Conservation (phyloP, 2,113 vertebrate species). For the Anoura caudifer region DNA sequence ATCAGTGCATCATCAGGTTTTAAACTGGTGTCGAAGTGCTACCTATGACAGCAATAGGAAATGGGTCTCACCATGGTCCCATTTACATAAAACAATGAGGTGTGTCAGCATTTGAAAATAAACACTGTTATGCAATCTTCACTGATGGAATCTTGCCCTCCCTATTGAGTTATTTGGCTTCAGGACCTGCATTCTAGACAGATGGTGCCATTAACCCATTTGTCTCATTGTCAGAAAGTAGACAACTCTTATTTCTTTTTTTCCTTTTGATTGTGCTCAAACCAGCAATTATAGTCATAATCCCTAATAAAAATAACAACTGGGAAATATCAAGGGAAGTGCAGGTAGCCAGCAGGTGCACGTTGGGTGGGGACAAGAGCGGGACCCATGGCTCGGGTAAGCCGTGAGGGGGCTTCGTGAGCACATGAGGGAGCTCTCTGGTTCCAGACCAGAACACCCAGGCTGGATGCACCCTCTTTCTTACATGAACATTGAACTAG, state of each 20-base stretch:
- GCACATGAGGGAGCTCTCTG: rapidly evolving
- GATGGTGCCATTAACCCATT: rapidly evolving
- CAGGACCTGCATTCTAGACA: rapidly evolving
- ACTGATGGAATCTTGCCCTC: not conserved
- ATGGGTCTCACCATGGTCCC: constrained; percentile 26
- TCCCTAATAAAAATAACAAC: not conserved
- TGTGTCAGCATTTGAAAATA: constrained; percentile 41
- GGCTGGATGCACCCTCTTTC: not conserved
- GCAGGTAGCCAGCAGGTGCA: not conserved
- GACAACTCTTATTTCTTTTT: not conserved
- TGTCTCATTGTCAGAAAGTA: not conserved
- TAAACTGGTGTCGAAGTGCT: not conserved
- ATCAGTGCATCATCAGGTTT: not conserved
- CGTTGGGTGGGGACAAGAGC: rapidly evolving
- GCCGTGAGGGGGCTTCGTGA: rapidly evolving
- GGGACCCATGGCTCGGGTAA: not conserved
- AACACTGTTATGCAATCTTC: not conserved
- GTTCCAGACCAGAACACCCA: not conserved
- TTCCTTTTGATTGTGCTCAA: not conserved
- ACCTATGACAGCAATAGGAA: not conserved
- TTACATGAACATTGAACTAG: not conserved
- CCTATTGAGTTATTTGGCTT: not conserved
- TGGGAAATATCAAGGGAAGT: not conserved
- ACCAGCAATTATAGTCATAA: not conserved
- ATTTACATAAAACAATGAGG: constrained; percentile 47